Evolutionary conservation across 2,888 invertebrate species (phyloP), one percentile per base, ranked within the genome.

Genomic region (Drosophila robusta): DNA sequence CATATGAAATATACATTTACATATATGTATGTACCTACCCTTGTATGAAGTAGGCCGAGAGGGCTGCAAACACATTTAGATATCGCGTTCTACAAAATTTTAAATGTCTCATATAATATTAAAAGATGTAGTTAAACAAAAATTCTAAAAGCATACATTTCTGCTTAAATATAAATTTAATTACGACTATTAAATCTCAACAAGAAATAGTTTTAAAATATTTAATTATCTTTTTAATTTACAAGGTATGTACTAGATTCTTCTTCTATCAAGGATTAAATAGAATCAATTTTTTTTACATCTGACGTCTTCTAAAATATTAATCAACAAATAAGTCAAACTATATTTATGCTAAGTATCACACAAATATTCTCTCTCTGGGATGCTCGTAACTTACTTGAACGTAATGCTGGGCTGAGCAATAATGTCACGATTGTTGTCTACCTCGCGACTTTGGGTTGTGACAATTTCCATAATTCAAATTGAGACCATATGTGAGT

Each of bases 41-140:
- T 45, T 54, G 22, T 11, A 32, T 54, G 18, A 54, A 54, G 26
- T 54, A 47, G 54, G 54, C 51, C 42, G 14, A 56, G 41, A 36
- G 66, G 66, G 66, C 44, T 34, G 42, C 63, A 29, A 26, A 42
- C 16, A 18, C 36, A 65, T 36, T 63, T 54, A 42, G 34, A 9
- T 41, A 18, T 18, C 22, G 42, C 24, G 9, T 34, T 26, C 26
- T 22, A 8, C 9, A 2, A 7, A 49, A 46, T 9, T 64, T 24
- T 18, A 29, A 64, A 47, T 22, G 14, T 18, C 47, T 47, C 34
- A 64, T 14, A 26, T 41, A 46, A n/a, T n/a, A 5, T 55, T 54
- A 1, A 54, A 42, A 4, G 12, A n/a, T 22, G 41, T 56, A 39
- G 29, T 29, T n/a, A 18, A 26, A 29, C 22, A 11, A 12, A 34